Percentiles rank a stretch among this genome's conserved stretches.
Conservation (phyloP, 2,797 vertebrate species). For the Harpagifer antarcticus region DNA sequence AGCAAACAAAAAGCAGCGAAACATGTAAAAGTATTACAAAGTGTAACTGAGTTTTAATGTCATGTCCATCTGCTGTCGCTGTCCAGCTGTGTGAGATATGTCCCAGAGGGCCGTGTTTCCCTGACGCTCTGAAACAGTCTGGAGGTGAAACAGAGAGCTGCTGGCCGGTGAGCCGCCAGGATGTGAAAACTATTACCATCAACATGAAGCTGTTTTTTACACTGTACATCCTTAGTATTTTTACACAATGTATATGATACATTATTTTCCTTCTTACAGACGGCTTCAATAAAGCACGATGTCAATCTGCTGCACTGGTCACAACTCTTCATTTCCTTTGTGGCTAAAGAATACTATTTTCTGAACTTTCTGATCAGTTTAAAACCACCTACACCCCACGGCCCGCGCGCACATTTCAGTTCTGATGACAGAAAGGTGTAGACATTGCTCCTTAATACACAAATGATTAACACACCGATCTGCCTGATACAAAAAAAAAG, state of each 20-base stretch:
- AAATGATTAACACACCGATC: no score
- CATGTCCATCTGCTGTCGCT: constrained; percentile 88
- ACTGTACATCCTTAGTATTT: constrained; percentile 99
- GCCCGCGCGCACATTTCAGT: no score
- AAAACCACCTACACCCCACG: no score
- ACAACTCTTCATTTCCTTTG: constrained; percentile 58
- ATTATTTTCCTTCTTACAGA: constrained; percentile 97
- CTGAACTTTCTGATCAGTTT: constrained; percentile 5
- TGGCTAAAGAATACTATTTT: background rate
- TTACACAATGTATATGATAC: constrained; percentile 96
- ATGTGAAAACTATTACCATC: constrained; percentile 90
- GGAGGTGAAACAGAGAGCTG: constrained; percentile 29
- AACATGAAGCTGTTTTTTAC: constrained; percentile 95
- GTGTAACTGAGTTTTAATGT: constrained; percentile 86
- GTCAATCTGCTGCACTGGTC: constrained; percentile 89
- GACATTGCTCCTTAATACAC: no score
- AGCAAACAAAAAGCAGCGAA: constrained; percentile 83
- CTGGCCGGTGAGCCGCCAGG: constrained; percentile 89
- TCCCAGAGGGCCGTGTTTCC: constrained; percentile 51
- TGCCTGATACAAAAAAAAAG: no score
- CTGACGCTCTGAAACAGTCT: constrained; percentile 21
- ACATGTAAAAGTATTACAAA: constrained; percentile 86
- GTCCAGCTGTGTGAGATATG: constrained; percentile 89
- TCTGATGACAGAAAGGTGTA: no score
- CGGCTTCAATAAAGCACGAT: constrained; percentile 99